phyloP scores from a whole-genome alignment of 2,888 invertebrate species.

The Drepana falcataria region DNA sequence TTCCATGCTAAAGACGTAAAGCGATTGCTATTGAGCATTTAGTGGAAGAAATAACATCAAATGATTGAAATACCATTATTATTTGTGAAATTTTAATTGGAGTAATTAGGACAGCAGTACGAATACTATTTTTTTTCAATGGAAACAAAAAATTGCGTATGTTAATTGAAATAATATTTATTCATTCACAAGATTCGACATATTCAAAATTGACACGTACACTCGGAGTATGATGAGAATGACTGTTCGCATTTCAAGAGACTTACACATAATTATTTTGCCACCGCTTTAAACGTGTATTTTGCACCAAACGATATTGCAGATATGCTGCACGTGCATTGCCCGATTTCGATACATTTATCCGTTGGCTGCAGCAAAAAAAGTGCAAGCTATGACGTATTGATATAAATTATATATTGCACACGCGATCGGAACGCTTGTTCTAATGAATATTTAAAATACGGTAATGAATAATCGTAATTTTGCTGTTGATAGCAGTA shows the following conservation, averaged over 20 bases:
- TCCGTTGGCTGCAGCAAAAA: slow-evolving; percentile 28
- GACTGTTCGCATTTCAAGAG: no score
- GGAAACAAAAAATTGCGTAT: no score
- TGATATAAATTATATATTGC: slow-evolving; percentile 30
- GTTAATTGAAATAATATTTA: no score
- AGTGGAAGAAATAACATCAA: background rate
- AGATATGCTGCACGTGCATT: slow-evolving; percentile 19
- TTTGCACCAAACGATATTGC: slow-evolving; percentile 12
- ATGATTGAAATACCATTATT: background rate
- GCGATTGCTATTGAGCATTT: background rate
- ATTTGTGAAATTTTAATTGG: no score
- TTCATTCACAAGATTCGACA: no score
- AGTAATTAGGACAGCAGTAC: no score
- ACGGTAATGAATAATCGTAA: slow-evolving; percentile 12
- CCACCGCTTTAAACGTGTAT: slow-evolving; percentile 9
- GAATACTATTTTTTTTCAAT: no score
- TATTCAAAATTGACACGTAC: no score
- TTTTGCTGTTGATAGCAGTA: slow-evolving; percentile 8
- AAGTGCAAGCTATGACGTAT: slow-evolving; percentile 34
- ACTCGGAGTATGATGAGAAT: no score
- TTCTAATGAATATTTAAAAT: slow-evolving; percentile 32
- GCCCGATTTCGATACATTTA: slow-evolving; percentile 38
- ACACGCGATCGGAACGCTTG: slow-evolving; percentile 31
- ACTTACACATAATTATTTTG: no score
- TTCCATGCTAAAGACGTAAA: slow-evolving; percentile 7